These are phyloP conservation scores for Ceratina japonica DNA, from an alignment of 1,140 invertebrate species.

Conservation along the genomic window DNA sequence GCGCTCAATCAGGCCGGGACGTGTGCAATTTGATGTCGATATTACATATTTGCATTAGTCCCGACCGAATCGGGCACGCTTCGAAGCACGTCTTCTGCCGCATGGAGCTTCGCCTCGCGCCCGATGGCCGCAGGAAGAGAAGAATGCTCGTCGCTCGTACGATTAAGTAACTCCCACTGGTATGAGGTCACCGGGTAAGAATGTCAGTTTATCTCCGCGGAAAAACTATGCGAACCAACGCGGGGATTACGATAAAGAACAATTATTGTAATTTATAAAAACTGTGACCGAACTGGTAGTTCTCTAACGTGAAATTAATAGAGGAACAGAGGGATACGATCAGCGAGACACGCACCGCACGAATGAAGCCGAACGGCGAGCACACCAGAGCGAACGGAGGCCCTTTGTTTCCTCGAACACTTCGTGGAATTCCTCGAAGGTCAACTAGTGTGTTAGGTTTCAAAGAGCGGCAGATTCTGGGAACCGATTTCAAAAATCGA, in stretches of 20 bases:
- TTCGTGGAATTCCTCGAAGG: slow-evolving; percentile 65
- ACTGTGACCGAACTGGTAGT: too few species aligned
- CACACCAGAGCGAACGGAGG: slow-evolving; percentile 15
- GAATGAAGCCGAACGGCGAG: slow-evolving; percentile 51
- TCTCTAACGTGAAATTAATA: slow-evolving; percentile 37
- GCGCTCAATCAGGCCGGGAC: slow-evolving; percentile 73
- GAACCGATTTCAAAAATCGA: slow-evolving; percentile 37
- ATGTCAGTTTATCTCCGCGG: not conserved
- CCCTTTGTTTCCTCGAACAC: slow-evolving; percentile 63
- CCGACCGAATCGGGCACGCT: slow-evolving; percentile 65
- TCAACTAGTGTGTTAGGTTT: slow-evolving; percentile 54
- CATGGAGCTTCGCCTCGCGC: not conserved
- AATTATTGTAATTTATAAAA: not conserved
- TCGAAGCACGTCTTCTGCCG: not conserved
- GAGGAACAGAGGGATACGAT: slow-evolving; percentile 5
- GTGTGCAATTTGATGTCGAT: slow-evolving; percentile 74
- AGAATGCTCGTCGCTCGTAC: not conserved
- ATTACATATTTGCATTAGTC: slow-evolving; percentile 74
- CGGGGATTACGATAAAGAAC: too few species aligned
- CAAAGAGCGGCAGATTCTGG: slow-evolving; percentile 46
- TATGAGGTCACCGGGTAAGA: slow-evolving; percentile 16
- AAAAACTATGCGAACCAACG: not conserved
- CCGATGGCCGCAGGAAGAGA: not conserved
- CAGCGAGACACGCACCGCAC: slow-evolving; percentile 46
- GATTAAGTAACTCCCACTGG: not conserved